These are phyloP conservation scores for Morone chrysops DNA, from an alignment of 2,113 vertebrate genomes.

Conservation along the genomic window DNA sequence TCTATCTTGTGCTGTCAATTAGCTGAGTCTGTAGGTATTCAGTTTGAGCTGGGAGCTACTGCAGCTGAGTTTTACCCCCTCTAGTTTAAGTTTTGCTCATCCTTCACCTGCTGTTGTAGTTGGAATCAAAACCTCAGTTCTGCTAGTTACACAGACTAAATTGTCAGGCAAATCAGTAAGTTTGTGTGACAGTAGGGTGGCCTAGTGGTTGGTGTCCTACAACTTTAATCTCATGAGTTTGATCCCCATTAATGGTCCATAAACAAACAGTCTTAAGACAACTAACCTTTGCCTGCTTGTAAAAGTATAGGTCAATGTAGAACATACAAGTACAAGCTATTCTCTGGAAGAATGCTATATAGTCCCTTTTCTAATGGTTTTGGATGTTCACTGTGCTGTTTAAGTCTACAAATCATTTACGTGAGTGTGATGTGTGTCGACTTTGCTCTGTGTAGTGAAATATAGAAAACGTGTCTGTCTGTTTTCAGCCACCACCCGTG, in stretches of 20 bases:
- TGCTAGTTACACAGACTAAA: not conserved
- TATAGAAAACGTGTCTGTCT: not conserved
- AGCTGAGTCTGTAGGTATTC: slow-evolving; percentile 8
- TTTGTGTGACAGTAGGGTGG: not conserved
- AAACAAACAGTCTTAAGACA: not conserved
- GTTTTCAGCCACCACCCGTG: slow-evolving; percentile 92
- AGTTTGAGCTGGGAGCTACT: not conserved
- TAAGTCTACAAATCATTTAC: not conserved
- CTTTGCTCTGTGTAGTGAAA: not conserved
- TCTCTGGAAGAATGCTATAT: not conserved
- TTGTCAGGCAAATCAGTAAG: not conserved
- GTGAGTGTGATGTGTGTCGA: not conserved
- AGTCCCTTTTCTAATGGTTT: not conserved
- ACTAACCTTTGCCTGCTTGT: not conserved
- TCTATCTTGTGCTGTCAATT: not conserved
- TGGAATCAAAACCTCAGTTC: not conserved
- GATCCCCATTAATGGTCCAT: not conserved
- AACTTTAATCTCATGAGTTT: not conserved
- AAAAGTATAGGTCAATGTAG: not conserved
- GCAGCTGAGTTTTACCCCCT: not conserved
- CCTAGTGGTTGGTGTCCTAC: not conserved
- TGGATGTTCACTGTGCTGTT: not conserved
- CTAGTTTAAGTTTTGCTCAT: not conserved
- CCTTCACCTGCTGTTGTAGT: not conserved
- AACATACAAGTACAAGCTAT: not conserved